These are phyloP conservation scores for Galago senegalensis DNA, from an alignment of 2,797 vertebrate species.

Conservation along the genomic window DNA sequence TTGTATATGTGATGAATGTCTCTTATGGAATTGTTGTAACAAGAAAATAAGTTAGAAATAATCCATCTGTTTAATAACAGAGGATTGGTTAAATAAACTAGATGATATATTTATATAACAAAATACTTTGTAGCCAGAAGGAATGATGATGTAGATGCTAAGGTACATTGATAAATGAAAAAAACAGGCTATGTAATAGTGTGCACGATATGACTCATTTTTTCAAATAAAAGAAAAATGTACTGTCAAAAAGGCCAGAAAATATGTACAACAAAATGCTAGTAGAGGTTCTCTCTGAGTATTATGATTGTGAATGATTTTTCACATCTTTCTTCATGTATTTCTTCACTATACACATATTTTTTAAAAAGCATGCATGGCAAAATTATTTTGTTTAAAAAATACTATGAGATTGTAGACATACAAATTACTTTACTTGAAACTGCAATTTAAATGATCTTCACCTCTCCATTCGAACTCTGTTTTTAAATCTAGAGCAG, in stretches of 20 bases:
- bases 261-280: slow-evolving; percentile 24
- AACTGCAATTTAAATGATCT: background rate
- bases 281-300: slow-evolving; percentile 17
- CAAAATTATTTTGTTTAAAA: slow-evolving; percentile 58
- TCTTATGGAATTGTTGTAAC: slow-evolving; percentile 20
- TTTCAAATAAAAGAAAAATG: slow-evolving; percentile 42
- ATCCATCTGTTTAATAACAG: slow-evolving; percentile 41
- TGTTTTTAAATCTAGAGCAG: slow-evolving; percentile 55
- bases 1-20: slow-evolving; percentile 16
- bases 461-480: slow-evolving; percentile 29
- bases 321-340: background rate
- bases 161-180: slow-evolving; percentile 53
- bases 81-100: slow-evolving; percentile 66
- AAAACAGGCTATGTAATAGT: slow-evolving; percentile 28
- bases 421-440: slow-evolving; percentile 40
- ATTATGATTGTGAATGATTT: slow-evolving; percentile 37
- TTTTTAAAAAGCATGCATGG: background rate
- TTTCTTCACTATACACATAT: slow-evolving; percentile 60
- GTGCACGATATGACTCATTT: slow-evolving; percentile 15
- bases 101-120: slow-evolving; percentile 62
- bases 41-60: slow-evolving; percentile 54
- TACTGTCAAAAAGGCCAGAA: slow-evolving; percentile 2
- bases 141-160: slow-evolving; percentile 14
- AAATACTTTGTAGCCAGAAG: slow-evolving; percentile 52
- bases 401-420: background rate